Conservation (phyloP, 2,888 invertebrate genomes). For the Pilophorus perplexus region DNA sequence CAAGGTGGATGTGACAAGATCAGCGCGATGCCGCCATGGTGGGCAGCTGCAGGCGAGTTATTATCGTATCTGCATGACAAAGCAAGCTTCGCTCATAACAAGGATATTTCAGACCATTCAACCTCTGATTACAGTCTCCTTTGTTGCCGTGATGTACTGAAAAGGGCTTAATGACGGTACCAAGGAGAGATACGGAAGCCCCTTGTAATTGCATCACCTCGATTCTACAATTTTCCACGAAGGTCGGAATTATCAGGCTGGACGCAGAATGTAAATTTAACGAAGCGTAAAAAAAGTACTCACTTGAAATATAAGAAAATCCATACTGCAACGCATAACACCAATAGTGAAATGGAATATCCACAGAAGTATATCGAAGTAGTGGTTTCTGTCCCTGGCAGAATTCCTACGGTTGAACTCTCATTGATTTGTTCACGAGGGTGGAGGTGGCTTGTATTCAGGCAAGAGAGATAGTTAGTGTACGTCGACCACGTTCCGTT, state of each 20-base stretch:
- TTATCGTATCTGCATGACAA: constrained; percentile 29
- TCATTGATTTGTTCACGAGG: too few species aligned
- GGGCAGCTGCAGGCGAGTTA: too few species aligned
- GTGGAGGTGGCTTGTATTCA: too few species aligned
- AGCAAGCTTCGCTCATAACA: neutral
- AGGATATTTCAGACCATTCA: constrained; percentile 9
- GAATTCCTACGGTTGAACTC: constrained; percentile 48
- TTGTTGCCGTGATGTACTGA: constrained; percentile 5
- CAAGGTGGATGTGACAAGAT: too few species aligned
- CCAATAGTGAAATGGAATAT: constrained; percentile 78
- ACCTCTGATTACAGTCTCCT: neutral
- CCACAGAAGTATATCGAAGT: constrained; percentile 80
- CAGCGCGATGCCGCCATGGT: too few species aligned
- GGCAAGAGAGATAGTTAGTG: constrained; percentile 72
- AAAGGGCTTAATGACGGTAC: neutral
- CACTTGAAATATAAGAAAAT: constrained; percentile 90
- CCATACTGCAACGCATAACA: constrained; percentile 75
- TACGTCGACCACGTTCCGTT: constrained; percentile 83
- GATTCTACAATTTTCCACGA: too few species aligned
- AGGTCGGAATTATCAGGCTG: too few species aligned
- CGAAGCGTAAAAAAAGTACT: too few species aligned
- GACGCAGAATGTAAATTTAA: too few species aligned
- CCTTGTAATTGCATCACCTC: too few species aligned
- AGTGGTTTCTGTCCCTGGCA: constrained; percentile 60
- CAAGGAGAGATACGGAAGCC: too few species aligned